Base-by-base conservation (phyloP, 2,797 vertebrate species). In the Distichodus sexfasciatus region DNA sequence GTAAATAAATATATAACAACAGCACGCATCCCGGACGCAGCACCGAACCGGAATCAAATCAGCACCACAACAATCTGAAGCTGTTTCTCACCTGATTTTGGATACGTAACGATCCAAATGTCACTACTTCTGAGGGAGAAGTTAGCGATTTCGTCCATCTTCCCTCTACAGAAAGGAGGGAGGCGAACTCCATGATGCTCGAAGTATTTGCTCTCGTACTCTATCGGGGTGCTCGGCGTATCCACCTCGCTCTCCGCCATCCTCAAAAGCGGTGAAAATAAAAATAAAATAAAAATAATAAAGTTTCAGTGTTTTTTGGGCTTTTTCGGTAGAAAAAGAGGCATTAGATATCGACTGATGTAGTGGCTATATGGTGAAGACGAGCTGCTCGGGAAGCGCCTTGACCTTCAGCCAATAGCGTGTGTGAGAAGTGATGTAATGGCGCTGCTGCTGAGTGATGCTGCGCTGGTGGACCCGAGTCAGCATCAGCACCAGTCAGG, bases 161-260 rank as follows among this genome's bases (percentile, higher is more conserved):
- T 97, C 71, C 96, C 96, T 66, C 94, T 92, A 91, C 96, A 98
- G 90, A 98, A 98, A 83, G 96, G 96, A 82, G 96, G 96, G 77
- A 98, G 92, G 81, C 96, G 92, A 81, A 98, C 94, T 78, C 96
- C 95, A 78, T 96, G 92, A 87, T 95, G 94, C 85, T 98, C 96
- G 82, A 96, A 98, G 86, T 98, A 98, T 87, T 96, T 97, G 92
- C 96, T 98, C 85, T 98, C 96, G 81, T 96, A 98, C 88, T 98
- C 96, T 24, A 94, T 93, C 8, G 96, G 96, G 36, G 96, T 98
- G 92, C 95, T 93, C 81, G 96, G 96, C 79, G 96, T 98, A 84
- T 96, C 94, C 74, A 92, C 95, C 81, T 98, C 96, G 89, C 94
- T 96, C 82, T 96, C 96, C 71, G 96, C 96, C 96, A 98, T 98